Percentiles rank a stretch among this genome's conserved stretches.
phyloP scores from a whole-genome alignment of 2,797 vertebrate genomes.

The Anas flavirostris region DNA sequence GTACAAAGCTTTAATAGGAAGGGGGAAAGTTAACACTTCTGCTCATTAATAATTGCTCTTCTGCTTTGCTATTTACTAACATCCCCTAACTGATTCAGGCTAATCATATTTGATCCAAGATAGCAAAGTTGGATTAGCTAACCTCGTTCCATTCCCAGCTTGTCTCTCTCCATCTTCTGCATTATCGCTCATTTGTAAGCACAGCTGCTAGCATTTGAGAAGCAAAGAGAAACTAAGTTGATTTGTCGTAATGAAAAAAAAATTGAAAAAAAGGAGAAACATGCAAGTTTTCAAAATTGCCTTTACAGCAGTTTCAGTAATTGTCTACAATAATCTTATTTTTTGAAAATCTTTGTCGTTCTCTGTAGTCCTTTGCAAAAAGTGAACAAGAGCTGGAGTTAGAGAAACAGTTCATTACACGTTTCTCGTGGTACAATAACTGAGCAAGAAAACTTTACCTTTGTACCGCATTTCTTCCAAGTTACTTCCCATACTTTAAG shows the following conservation, averaged over 20 bases:
- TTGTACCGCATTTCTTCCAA: not conserved
- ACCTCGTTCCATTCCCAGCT: not conserved
- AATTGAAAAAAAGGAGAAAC: accelerated
- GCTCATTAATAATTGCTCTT: not conserved
- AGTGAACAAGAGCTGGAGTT: not conserved
- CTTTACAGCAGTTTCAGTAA: not conserved
- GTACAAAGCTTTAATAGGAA: not conserved
- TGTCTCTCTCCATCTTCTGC: not conserved
- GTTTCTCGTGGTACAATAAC: not conserved
- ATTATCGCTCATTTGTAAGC: not conserved
- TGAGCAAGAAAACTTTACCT: not conserved
- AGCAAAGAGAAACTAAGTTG: not conserved
- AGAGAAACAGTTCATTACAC: not conserved
- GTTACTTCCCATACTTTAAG: not conserved
- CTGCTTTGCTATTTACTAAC: not conserved
- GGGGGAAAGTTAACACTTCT: not conserved
- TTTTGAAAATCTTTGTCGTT: not conserved
- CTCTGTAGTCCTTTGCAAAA: not conserved
- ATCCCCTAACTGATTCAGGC: not conserved
- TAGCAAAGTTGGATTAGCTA: not conserved
- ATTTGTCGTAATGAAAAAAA: not conserved
- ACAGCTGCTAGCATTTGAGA: not conserved
- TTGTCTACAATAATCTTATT: not conserved
- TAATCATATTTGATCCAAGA: not conserved
- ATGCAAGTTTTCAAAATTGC: not conserved